Base-by-base conservation (phyloP, 2,797 vertebrate species). In the Eupleurogrammus muticus region DNA sequence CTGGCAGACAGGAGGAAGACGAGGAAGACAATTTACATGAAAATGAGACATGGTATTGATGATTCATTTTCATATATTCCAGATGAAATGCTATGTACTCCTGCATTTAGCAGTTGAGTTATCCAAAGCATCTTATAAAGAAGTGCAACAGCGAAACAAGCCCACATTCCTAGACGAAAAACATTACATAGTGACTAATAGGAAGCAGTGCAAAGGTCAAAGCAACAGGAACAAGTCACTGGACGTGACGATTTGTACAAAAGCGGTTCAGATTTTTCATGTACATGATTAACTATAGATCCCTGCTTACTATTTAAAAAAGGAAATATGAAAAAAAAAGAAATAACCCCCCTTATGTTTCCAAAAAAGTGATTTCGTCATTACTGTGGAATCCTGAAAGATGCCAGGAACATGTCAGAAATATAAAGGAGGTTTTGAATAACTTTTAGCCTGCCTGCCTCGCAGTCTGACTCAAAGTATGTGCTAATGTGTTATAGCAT, bases 341-440 rank as follows among this genome's bases (percentile, higher is more conserved):
- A 28, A 28, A 28, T 42, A 83, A 74, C 62, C 56, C 68, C 77
- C 73, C 66, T 74, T 77, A 85, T 73, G 84, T 86, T 90, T 75
- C 70, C 70, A 79, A 84, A 86, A 86, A 86, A 78, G 61, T 58
- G 57, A 86, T 93, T 86, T 86, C 70, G 77, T 92, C 84, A 91
- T 85, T 71, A 78, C 73, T 74, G 53, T 87, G 88, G 92, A 94
- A 93, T 92, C 79, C 75, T 79, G 71, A 73, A 64, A 68, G 80
- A 85, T 87, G 90, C 87, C 89, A 92, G 88, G 83, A 92, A 90
- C 70, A 87, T 75, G 87, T 85, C 87, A 89, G 64, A 84, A 81
- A 78, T 84, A 85, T 85, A 87, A 83, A 90, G 83, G 89, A 90
- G 89, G 80, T 76, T 85, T 69, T 87, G 77, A 88, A 84, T 82